Conservation (phyloP, 2,888 invertebrate genomes). For the Hemistola chrysoprasaria region DNA sequence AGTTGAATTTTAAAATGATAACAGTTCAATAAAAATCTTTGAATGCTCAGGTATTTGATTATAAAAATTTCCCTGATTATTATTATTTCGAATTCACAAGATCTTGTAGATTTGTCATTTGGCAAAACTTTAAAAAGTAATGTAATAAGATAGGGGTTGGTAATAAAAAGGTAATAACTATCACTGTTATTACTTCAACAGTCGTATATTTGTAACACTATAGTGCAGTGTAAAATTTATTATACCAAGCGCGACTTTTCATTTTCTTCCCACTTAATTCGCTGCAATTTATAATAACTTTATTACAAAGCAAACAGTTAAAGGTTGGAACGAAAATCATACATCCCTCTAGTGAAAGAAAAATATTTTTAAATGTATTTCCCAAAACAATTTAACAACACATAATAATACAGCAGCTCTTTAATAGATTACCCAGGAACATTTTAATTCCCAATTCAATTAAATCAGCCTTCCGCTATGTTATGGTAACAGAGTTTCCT, state of each 20-base stretch:
- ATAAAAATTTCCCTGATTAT: too few species aligned
- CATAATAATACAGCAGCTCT: not conserved
- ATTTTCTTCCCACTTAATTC: slow-evolving; percentile 28
- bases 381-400: too few species aligned
- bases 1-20: slow-evolving; percentile 38
- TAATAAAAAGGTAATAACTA: slow-evolving; percentile 3
- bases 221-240: slow-evolving; percentile 25
- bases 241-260: slow-evolving; percentile 23
- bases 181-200: slow-evolving; percentile 4
- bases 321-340: slow-evolving; percentile 13
- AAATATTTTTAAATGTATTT: too few species aligned
- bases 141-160: too few species aligned
- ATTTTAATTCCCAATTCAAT: slow-evolving; percentile 26
- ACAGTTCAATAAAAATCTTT: slow-evolving; percentile 24
- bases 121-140: too few species aligned
- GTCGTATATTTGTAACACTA: slow-evolving; percentile 22
- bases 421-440: slow-evolving; percentile 11
- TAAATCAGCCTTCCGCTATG: slow-evolving; percentile 25
- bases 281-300: slow-evolving; percentile 25
- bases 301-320: slow-evolving; percentile 23
- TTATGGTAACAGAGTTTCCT: slow-evolving; percentile 27
- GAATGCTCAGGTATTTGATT: slow-evolving; percentile 8
- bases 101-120: too few species aligned
- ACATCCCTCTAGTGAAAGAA: too few species aligned
- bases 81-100: too few species aligned